phyloP scores from a whole-genome alignment of 2,797 vertebrate genomes.

The Remorina albescens region DNA sequence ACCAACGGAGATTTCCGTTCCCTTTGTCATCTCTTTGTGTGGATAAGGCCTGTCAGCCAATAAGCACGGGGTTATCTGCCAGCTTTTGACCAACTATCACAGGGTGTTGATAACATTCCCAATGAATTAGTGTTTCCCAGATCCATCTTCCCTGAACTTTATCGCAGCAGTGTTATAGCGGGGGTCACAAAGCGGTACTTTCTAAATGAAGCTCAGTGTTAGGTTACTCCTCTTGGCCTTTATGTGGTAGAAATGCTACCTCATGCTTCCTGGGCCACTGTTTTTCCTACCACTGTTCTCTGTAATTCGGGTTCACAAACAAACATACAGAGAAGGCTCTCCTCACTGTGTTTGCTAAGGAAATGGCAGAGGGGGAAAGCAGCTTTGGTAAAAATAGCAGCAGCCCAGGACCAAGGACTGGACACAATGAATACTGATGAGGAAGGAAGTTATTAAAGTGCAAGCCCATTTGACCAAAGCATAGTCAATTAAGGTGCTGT shows the following conservation, averaged over 20 bases:
- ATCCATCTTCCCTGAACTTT: constrained; percentile 10
- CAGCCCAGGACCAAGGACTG: constrained; percentile 52
- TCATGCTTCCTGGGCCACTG: constrained; percentile 50
- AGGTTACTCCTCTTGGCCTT: constrained; percentile 24
- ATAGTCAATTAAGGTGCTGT: constrained; percentile 57
- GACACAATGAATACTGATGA: constrained; percentile 80
- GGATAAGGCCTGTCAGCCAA: constrained; percentile 30
- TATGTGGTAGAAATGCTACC: constrained; percentile 58
- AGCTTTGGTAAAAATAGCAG: constrained; percentile 80
- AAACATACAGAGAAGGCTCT: constrained; percentile 51
- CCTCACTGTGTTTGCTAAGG: constrained; percentile 64
- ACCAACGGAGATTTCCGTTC: constrained; percentile 42
- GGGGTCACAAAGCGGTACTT: constrained; percentile 21
- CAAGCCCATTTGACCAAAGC: constrained; percentile 69
- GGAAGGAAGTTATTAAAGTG: constrained; percentile 84
- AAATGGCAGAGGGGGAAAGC: constrained; percentile 53
- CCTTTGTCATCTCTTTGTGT: constrained; percentile 48
- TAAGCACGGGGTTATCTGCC: constrained; percentile 32
- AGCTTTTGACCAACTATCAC: constrained; percentile 46
- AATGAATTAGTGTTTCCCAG: constrained; percentile 51
- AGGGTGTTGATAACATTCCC: constrained; percentile 44
- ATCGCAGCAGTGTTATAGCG: constrained; percentile 12
- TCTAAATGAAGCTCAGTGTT: constrained; percentile 23
- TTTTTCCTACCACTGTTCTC: constrained; percentile 24
- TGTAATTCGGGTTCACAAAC: constrained; percentile 61